Base-by-base conservation (phyloP, 2,797 vertebrate species). In the Tragopan temminckii region DNA sequence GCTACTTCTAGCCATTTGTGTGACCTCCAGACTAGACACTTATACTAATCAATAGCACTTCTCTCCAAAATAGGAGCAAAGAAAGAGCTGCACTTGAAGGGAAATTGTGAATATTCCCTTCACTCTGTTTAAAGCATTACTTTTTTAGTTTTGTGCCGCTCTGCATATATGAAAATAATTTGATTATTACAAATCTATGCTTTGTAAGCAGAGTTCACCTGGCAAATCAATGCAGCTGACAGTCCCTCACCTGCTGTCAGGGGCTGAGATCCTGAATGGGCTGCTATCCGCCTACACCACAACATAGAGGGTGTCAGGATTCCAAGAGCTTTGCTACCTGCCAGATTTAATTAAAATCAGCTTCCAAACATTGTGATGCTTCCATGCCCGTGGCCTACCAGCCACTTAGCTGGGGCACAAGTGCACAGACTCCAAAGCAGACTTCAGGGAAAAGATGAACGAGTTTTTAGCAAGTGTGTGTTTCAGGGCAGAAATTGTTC, bases 271-370 rank as follows among this genome's bases (percentile, higher is more conserved):
- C 13, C 50, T 62, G 61, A 66, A 24, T 11, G 11, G 25, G 35
- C 17, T 81, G 5, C 29, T 84, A 13, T 63, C 57, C 77, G 25
- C 64, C 77, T 27, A 45, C 43, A 36, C n/a, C 1, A 14, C 67
- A 55, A 70, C 69, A 17, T 20, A 59, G 15, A 5, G 52, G 58
- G 14, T 3, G 1, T 66, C 86, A 70, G 71, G 61, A 62, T 38
- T 62, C 71, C 61, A 68, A 57, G 58, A 82, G 78, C 53, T 68
- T 68, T 93, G 71, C 78, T 86, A 81, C 63, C 85, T 85, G 94
- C 58, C 64, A 10, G 57, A 71, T 59, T 85, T 95, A 87, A 96
- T 95, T 90, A 96, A 77, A 96, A 77, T 33, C 64, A 70, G 13
- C 14, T 85, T 57, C 29, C 43, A 25, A 75, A 7, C 70, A 58